Evolutionary conservation across 2,113 vertebrate species (phyloP).

Genomic region (Ptilonorhynchus violaceus): DNA sequence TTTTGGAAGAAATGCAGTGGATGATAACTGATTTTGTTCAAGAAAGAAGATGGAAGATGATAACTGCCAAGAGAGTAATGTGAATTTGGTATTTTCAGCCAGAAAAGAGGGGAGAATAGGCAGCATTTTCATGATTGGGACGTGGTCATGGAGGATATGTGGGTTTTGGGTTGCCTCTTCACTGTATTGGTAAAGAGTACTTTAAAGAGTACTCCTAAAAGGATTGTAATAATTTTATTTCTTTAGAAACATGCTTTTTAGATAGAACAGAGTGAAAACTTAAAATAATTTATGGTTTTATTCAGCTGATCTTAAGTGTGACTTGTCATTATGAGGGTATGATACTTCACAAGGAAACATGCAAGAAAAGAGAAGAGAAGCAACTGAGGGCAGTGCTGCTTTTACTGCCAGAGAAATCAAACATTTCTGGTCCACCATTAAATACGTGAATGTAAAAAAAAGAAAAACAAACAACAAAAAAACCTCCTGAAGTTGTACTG

Average conservation of each 20-base stretch:
- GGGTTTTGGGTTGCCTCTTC: not conserved
- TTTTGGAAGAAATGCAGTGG: conserved; percentile 92
- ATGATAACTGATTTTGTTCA: conserved; percentile 90
- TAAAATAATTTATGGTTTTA: not conserved
- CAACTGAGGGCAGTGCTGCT: too few species aligned
- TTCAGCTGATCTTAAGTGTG: not conserved
- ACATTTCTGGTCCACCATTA: conserved; percentile 74
- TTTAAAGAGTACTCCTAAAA: not conserved
- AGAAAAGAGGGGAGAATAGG: conserved; percentile 44
- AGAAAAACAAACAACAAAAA: not conserved
- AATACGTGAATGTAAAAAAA: conserved; percentile 72
- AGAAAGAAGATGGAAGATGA: conserved; percentile 87
- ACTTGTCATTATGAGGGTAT: too few species aligned
- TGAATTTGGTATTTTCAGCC: not conserved
- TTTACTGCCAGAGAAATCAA: too few species aligned
- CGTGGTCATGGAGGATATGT: not conserved
- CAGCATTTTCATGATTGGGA: not conserved
- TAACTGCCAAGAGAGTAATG: conserved; percentile 83
- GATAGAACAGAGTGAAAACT: not conserved
- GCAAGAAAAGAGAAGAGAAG: too few species aligned
- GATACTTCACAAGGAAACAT: too few species aligned
- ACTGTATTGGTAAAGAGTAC: not conserved
- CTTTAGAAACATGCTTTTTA: not conserved
- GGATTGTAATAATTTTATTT: not conserved
- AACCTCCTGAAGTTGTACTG: too few species aligned